Base-by-base conservation (phyloP, 2,113 vertebrate genomes). In the Oncorhynchus nerka region DNA sequence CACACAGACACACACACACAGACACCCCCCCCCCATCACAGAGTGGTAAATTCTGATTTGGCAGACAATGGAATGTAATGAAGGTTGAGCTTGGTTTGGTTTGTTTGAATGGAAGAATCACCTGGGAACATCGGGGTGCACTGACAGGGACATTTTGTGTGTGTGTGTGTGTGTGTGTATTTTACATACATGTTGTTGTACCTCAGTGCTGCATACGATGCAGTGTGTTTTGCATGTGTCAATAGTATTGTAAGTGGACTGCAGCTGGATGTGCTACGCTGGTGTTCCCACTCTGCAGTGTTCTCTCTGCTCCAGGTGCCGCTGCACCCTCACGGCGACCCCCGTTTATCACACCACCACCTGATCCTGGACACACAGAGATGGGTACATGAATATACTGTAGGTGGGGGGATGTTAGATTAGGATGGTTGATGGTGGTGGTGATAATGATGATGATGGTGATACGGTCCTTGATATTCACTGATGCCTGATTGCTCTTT, bases 291-390 rank as follows among this genome's bases (percentile, higher is more conserved):
- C 48, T 8, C 69, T 11, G 8, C 67, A 74, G 48, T 75, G 28
- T 9, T 45, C 9, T 45, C 39, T 45, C 39, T 45, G 39, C 45
- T 26, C 30, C 26, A 26, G 59, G 48, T 78, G 48, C 22, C 59
- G 13, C 51, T 68, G 32, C 68, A 22, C 68, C 67, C 5, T 85
- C 74, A 86, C 81, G 81, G 81, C 79, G 74, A 86, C 84, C 68
- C 64, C n/a, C 71, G 45, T 68, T 71, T 19, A 22, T 68, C 74
- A 64, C 48, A 20, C 62, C 8, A 51, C 67, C 62, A 61, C 34
- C 71, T 22, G 48, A 74, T 22, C 71, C 57, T 74, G 16, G 77
- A 80, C 59, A 59, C 49, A 62, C 59, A 62, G 59, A 62, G 59
- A 62, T 22, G 16, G 59, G 19, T 62, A 22, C n/a, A 22, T n/a